phyloP scores from a whole-genome alignment of 2,888 invertebrate species.

The Pemphredon lugubris region DNA sequence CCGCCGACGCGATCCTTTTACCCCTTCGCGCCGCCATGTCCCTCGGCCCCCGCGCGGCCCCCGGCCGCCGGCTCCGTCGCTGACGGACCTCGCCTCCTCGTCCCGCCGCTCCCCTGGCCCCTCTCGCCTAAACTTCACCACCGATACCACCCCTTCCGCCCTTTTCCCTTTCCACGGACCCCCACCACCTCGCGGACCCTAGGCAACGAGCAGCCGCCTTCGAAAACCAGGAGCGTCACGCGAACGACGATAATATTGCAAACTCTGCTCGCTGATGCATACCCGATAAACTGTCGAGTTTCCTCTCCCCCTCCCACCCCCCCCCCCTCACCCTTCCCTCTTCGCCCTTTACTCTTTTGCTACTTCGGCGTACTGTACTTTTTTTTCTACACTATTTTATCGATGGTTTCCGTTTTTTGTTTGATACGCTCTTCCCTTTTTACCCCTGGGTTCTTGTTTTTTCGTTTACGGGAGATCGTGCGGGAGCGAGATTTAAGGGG shows the following conservation, averaged over 20 bases:
- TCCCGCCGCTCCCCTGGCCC: conserved; percentile 3
- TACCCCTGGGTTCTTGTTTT: too few species aligned
- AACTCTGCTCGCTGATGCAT: conserved; percentile 67
- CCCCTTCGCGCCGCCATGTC: conserved; percentile 4
- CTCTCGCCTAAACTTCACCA: not conserved
- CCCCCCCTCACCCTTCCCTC: conserved; percentile 1
- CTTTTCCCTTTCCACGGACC: conserved; percentile 32
- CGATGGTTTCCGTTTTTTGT: too few species aligned
- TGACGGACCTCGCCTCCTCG: conserved; percentile 48
- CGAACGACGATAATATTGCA: conserved; percentile 70
- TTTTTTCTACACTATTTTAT: not conserved
- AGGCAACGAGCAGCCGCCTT: conserved; percentile 60
- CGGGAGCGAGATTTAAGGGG: too few species aligned
- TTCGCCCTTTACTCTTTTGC: not conserved
- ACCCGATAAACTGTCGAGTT: conserved; percentile 65
- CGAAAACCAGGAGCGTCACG: conserved; percentile 70
- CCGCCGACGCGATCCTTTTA: not conserved
- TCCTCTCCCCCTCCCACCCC: conserved; percentile 4
- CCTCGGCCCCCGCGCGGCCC: conserved; percentile 16
- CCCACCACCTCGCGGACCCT: conserved; percentile 45
- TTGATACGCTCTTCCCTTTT: too few species aligned
- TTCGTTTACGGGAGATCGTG: too few species aligned
- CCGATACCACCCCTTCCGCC: not conserved
- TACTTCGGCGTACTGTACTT: not conserved
- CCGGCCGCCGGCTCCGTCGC: conserved; percentile 39